Evolutionary conservation across 2,888 invertebrate genomes (phyloP), one percentile per base, ranked within the genome.

Genomic region (Netelia inedita): DNA sequence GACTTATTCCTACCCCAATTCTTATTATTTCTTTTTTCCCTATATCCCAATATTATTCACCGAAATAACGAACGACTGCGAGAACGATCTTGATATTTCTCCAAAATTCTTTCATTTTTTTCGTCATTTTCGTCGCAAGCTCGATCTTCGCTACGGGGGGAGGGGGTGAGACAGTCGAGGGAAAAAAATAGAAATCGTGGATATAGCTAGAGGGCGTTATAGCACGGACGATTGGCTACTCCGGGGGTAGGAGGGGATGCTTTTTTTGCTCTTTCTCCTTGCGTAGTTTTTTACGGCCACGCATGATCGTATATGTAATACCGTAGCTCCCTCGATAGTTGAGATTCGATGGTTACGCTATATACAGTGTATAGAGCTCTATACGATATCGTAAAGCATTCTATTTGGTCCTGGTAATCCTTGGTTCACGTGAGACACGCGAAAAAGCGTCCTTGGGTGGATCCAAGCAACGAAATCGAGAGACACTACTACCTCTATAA

Each of bases 381-480:
- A 80, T 78, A 83, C 82, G 79, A 85, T 86, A 86, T 90, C 91
- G 90, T 91, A 91, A 90, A 91, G 89, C 88, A 91, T 91, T 91
- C 91, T 90, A 92, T 93, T 92, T 91, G 90, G 89, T 88, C 86
- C 86, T 71, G 89, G 92, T 92, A 93, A 92, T 92, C 92, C 90
- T 86, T 87, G 88, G 88, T 91, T 91, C 90, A 89, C 90, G 91
- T 89, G 88, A 89, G 87, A 86, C 87, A 88, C 83, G 87, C 79
- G 81, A 86, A 16, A 66, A 86, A 85, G 82, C 84, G 74, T 86
- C 82, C 78, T 85, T 84, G 86, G 79, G 85, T 76, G 83, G 85
- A 88, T 87, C 86, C 74, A 79, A 88, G 88, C 71, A 80, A 85
- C 82, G 87, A 87, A 89, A 87, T 87, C 85, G 87, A 88, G 86